These are phyloP conservation scores for Phodopus roborovskii DNA, from an alignment of 2,113 vertebrate species.

Conservation along the genomic window DNA sequence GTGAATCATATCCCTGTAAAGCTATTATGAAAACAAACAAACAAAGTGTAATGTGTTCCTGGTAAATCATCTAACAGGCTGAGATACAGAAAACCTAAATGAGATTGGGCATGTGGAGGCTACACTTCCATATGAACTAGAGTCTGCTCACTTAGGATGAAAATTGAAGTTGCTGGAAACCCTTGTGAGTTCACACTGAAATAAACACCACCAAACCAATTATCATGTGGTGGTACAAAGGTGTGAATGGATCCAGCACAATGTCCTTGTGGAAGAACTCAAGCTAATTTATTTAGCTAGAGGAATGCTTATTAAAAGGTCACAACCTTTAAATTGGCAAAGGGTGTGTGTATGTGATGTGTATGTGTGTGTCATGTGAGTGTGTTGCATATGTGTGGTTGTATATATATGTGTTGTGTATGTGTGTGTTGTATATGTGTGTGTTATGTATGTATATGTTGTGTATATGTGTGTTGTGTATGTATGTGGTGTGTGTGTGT, in stretches of 20 bases:
- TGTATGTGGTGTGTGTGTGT: too few relatives aligned
- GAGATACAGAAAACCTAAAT: neutral
- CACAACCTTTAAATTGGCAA: neutral
- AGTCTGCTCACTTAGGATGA: neutral
- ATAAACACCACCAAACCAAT: neutral
- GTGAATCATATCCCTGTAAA: neutral
- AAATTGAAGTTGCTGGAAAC: neutral
- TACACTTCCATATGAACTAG: neutral
- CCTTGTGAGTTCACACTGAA: neutral
- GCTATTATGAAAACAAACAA: neutral
- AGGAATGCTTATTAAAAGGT: neutral
- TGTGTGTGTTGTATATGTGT: neutral
- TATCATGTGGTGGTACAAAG: too few relatives aligned
- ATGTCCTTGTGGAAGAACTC: neutral
- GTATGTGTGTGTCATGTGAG: neutral
- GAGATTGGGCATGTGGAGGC: neutral
- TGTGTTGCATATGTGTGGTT: neutral
- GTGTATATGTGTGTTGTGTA: too few relatives aligned
- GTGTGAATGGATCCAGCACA: neutral
- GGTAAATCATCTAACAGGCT: neutral
- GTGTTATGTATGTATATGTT: too few relatives aligned
- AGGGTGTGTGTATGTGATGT: neutral
- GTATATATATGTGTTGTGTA: neutral
- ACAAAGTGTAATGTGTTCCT: neutral
- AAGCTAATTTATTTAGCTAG: neutral